Conservation (phyloP, 2,888 invertebrate genomes). For the Stenotaenia linearis region DNA sequence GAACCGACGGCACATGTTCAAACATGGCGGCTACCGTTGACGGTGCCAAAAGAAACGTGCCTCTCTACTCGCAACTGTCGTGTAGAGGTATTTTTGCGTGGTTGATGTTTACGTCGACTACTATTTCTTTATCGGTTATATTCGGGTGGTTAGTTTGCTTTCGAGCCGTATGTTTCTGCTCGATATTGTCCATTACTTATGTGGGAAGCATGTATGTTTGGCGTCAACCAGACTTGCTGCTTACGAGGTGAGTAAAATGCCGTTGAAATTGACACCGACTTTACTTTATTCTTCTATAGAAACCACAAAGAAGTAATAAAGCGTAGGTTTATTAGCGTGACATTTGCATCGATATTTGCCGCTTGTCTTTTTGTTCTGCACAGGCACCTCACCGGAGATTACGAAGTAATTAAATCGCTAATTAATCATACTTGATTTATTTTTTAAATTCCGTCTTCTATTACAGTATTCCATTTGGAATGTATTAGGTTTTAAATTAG, state of each 20-base stretch:
- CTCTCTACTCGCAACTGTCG: not conserved
- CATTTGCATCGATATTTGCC: not conserved
- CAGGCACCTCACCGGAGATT: not conserved
- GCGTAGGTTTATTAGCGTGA: not conserved
- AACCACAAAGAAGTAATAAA: not conserved
- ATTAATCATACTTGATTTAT: not conserved
- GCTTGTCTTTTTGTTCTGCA: not conserved
- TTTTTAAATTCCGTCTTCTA: not conserved
- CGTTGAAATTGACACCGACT: too few relatives aligned
- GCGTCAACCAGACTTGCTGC: conserved; percentile 28
- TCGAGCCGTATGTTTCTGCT: conserved; percentile 34
- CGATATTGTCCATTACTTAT: conserved; percentile 37
- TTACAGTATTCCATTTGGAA: not conserved
- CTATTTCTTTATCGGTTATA: not conserved
- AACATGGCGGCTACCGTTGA: not conserved
- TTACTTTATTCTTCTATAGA: too few relatives aligned
- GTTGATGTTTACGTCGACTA: not conserved
- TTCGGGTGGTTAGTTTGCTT: not conserved
- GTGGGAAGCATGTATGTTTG: conserved; percentile 40
- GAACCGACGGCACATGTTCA: too few relatives aligned
- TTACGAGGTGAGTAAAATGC: not conserved
- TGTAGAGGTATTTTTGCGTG: not conserved
- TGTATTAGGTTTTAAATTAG: not conserved
- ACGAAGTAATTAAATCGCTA: not conserved
- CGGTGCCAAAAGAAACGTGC: too few relatives aligned